Conservation (phyloP, 2,888 invertebrate genomes). For the Lamproptera curius region DNA sequence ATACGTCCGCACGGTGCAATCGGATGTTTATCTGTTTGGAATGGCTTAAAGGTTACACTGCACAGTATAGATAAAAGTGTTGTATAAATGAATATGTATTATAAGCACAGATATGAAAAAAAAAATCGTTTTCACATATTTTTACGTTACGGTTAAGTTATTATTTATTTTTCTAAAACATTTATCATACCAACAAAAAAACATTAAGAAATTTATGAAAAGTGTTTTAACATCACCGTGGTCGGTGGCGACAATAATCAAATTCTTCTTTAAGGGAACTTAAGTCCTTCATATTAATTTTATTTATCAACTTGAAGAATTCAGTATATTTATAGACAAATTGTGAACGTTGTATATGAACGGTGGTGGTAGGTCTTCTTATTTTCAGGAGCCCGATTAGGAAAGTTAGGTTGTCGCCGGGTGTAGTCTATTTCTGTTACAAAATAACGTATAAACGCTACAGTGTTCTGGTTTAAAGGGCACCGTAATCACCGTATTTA, state of each 20-base stretch:
- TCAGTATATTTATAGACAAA: background rate
- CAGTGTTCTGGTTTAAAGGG: too few relatives aligned
- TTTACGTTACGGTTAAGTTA: background rate
- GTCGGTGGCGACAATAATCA: background rate
- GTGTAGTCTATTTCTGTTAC: too few relatives aligned
- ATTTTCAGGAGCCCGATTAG: too few relatives aligned
- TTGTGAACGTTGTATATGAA: too few relatives aligned
- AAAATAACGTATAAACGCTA: too few relatives aligned
- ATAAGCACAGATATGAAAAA: background rate
- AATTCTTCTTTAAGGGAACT: background rate
- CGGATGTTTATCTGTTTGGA: slow-evolving; percentile 16
- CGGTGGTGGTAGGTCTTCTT: too few relatives aligned
- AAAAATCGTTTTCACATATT: background rate
- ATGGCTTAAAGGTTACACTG: slow-evolving; percentile 8
- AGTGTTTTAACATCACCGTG: background rate
- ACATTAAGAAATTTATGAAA: background rate
- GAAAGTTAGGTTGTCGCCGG: too few relatives aligned
- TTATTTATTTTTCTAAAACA: background rate
- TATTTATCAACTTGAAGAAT: background rate
- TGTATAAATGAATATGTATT: background rate
- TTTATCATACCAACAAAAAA: background rate
- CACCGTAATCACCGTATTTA: too few relatives aligned
- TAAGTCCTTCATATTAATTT: background rate
- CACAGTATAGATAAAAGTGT: too few relatives aligned
- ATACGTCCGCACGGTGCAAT: background rate